Evolutionary conservation across 2,113 vertebrate genomes (phyloP).

Genomic region (Mionectes macconnelli): DNA sequence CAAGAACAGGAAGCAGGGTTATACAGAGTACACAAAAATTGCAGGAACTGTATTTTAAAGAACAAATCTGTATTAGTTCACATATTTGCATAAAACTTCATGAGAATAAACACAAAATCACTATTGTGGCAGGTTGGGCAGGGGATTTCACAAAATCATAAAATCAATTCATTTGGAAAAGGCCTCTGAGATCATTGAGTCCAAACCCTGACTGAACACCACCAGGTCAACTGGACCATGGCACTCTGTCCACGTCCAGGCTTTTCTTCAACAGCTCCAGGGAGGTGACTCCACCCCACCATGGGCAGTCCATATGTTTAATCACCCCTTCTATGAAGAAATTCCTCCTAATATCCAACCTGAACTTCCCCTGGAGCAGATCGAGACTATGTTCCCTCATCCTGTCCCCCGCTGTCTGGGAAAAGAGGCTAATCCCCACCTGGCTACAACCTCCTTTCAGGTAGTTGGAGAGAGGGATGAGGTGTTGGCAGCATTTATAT

Average conservation of each 20-base stretch:
- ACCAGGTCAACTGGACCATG: not conserved
- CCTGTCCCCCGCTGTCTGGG: not conserved
- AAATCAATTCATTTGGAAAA: not conserved
- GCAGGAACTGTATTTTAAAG: not conserved
- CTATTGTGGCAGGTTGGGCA: not conserved
- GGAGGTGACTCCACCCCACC: too few species aligned
- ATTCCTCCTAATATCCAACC: not conserved
- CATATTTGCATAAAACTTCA: not conserved
- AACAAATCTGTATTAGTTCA: not conserved
- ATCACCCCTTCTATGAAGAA: not conserved
- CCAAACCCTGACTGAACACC: not conserved
- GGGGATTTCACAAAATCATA: not conserved
- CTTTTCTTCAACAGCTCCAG: not conserved
- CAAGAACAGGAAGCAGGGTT: not conserved
- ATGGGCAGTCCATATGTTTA: too few species aligned
- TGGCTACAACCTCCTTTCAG: not conserved
- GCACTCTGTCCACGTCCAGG: fast-evolving
- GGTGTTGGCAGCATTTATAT: not conserved
- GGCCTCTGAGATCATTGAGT: not conserved
- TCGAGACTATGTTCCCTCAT: not conserved
- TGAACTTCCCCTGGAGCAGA: fast-evolving
- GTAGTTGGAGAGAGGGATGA: not conserved
- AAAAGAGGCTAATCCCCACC: fast-evolving
- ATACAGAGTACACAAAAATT: not conserved
- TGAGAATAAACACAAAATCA: fast-evolving